Conservation (phyloP, 2,113 vertebrate species). For the Diadophis punctatus region DNA sequence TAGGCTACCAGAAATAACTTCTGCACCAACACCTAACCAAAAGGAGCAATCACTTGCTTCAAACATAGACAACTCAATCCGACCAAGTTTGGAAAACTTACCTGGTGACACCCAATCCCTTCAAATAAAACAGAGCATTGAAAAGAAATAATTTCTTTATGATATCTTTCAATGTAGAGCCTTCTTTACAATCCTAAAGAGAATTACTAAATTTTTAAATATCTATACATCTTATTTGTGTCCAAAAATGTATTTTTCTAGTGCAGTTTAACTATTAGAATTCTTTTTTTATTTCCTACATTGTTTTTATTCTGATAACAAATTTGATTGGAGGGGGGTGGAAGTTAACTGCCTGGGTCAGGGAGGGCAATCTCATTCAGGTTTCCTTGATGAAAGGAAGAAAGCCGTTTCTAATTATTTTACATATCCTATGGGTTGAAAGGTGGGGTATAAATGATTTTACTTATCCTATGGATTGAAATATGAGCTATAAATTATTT, state of each 20-base stretch:
- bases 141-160: not conserved
- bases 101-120: no score
- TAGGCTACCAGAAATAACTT: no score
- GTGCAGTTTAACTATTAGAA: not conserved
- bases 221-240: not conserved
- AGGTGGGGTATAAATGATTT: not conserved
- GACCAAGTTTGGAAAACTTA: no score
- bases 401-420: not conserved
- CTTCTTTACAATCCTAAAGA: not conserved
- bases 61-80: no score
- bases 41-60: no score
- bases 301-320: not conserved
- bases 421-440: not conserved
- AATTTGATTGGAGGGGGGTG: not conserved
- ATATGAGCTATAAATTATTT: not conserved
- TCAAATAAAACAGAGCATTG: not conserved
- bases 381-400: not conserved
- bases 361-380: not conserved
- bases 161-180: not conserved
- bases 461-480: not conserved
- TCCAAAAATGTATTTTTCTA: not conserved
- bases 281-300: not conserved
- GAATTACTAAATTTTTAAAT: not conserved
- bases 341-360: not conserved
- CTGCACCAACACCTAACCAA: no score